A percentile compares a stretch with the other conserved stretches of the same genome.
These are phyloP conservation scores for Galeruca laticollis DNA, from an alignment of 2,888 invertebrate species.

Conservation along the genomic window DNA sequence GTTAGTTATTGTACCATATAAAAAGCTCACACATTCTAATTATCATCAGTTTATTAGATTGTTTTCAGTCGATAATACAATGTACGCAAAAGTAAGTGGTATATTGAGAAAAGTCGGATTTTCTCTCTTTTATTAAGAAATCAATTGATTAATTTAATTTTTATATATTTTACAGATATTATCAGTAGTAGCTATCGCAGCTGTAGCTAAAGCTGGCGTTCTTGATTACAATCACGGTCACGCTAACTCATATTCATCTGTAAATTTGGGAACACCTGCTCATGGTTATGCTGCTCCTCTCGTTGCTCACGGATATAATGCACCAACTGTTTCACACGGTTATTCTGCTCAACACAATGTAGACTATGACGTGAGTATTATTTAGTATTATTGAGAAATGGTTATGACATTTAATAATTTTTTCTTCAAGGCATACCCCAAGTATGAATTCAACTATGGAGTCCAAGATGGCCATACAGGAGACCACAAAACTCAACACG, in stretches of 20 bases:
- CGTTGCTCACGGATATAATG: slow-evolving; percentile 21
- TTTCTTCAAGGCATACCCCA: slow-evolving; percentile 70
- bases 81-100: neutral
- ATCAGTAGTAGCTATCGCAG: slow-evolving; percentile 42
- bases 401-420: too few species aligned
- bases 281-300: neutral
- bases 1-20: slow-evolving; percentile 8
- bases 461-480: slow-evolving; percentile 73
- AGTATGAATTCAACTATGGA: slow-evolving; percentile 71
- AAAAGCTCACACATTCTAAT: neutral
- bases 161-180: too few species aligned
- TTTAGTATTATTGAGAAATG: too few species aligned
- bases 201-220: slow-evolving; percentile 45
- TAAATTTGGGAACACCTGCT: neutral
- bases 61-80: neutral
- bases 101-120: neutral
- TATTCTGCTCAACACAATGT: slow-evolving; percentile 69
- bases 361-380: slow-evolving; percentile 74
- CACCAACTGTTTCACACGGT: slow-evolving; percentile 55
- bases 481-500: slow-evolving; percentile 67
- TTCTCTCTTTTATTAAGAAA: neutral
- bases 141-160: too few species aligned
- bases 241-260: slow-evolving; percentile 26
- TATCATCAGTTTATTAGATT: neutral
- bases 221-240: slow-evolving; percentile 29